phyloP scores from a whole-genome alignment of 2,888 invertebrate species.

The Nycteola revayana region DNA sequence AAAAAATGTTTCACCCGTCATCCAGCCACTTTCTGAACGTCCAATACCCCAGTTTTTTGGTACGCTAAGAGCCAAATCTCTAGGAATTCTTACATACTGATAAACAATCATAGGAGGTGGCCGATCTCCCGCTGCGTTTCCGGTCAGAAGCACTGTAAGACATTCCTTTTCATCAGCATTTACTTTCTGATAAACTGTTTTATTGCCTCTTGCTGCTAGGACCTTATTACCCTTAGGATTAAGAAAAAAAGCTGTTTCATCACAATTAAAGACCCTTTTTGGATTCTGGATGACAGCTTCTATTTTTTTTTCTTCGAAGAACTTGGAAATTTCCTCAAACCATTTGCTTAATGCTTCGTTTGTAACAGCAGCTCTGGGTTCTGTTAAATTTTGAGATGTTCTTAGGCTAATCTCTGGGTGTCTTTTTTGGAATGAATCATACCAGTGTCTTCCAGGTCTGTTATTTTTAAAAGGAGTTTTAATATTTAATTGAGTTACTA shows the following conservation, averaged over 20 bases:
- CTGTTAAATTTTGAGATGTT: conserved; percentile 1
- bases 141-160: conserved; percentile 1
- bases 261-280: neutral
- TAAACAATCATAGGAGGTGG: no score
- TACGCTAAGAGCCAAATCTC: conserved; percentile 1
- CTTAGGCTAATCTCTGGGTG: conserved; percentile 1
- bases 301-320: neutral
- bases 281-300: conserved; percentile 1
- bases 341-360: conserved; percentile 1
- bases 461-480: conserved; percentile 2
- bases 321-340: neutral
- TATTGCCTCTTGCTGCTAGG: neutral
- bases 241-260: neutral
- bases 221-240: neutral
- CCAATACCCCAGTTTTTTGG: neutral
- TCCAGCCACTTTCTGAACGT: neutral
- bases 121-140: conserved; percentile 1
- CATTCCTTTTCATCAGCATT: conserved; percentile 2
- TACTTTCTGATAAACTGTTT: conserved; percentile 3
- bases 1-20: neutral
- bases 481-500: neutral
- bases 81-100: no score
- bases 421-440: conserved; percentile 1
- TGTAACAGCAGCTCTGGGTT: neutral
- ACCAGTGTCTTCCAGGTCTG: conserved; percentile 5